These are phyloP conservation scores for Pipa parva DNA, from an alignment of 2,113 vertebrate species.

Conservation along the genomic window DNA sequence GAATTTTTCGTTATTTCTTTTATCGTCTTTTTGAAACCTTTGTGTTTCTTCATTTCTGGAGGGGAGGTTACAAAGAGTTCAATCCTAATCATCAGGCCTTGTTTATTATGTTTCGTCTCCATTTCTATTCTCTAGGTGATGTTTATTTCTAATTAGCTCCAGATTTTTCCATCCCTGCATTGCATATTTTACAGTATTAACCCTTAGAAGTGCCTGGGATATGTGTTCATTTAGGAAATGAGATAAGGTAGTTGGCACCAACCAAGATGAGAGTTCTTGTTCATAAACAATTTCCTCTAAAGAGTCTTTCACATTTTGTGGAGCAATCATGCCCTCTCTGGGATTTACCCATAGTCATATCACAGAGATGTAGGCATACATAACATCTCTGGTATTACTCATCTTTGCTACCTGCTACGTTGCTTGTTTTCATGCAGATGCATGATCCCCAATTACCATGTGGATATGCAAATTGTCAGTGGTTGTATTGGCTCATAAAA, in stretches of 20 bases:
- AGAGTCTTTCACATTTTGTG: too few relatives aligned
- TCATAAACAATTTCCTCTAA: neutral
- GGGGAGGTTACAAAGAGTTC: constrained; percentile 33
- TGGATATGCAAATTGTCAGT: too few relatives aligned
- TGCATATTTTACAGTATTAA: too few relatives aligned
- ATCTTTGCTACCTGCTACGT: too few relatives aligned
- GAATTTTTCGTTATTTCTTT: constrained; percentile 25
- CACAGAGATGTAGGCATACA: too few relatives aligned
- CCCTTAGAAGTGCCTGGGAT: too few relatives aligned
- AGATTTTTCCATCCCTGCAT: constrained; percentile 4
- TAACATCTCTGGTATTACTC: too few relatives aligned
- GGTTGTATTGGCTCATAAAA: too few relatives aligned
- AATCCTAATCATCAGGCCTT: constrained; percentile 24
- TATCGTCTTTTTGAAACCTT: constrained; percentile 11
- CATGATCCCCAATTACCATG: too few relatives aligned
- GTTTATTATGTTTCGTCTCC: constrained; percentile 21
- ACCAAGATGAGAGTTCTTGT: constrained; percentile 1
- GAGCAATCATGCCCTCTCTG: too few relatives aligned
- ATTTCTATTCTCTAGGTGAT: constrained; percentile 25
- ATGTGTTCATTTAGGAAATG: neutral
- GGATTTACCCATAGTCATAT: too few relatives aligned
- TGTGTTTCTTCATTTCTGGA: constrained; percentile 18
- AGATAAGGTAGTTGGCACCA: neutral
- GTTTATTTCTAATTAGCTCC: constrained; percentile 36
- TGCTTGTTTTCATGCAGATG: too few relatives aligned